These are phyloP conservation scores for Agonopterix heracliana DNA, from an alignment of 2,888 invertebrate species.

Conservation along the genomic window DNA sequence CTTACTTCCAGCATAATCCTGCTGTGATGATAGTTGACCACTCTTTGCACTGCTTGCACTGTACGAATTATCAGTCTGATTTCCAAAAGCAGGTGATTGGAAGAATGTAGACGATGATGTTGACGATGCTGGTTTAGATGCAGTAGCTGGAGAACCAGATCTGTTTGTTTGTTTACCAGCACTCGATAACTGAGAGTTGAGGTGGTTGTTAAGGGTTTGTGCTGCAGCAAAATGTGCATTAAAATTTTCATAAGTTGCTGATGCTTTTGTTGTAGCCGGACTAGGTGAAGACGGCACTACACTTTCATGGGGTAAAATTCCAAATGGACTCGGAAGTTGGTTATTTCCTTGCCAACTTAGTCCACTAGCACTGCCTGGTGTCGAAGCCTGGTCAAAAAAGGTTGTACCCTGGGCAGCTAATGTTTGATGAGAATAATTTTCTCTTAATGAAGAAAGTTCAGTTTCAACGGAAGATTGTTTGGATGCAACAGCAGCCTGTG, in stretches of 20 bases:
- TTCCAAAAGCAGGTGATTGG: conserved; percentile 78
- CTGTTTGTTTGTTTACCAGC: conserved; percentile 74
- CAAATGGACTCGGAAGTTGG: conserved; percentile 83
- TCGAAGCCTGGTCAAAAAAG: conserved; percentile 81
- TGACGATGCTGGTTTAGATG: conserved; percentile 69
- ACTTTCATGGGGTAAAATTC: conserved; percentile 86
- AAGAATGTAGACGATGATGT: conserved; percentile 78
- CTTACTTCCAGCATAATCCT: conserved; percentile 77
- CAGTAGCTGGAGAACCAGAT: conserved; percentile 73
- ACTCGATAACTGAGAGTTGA: conserved; percentile 79
- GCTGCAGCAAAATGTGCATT: conserved; percentile 82
- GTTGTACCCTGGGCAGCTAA: conserved; percentile 75
- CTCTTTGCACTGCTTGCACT: conserved; percentile 73
- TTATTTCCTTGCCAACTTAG: conserved; percentile 85
- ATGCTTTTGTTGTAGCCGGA: conserved; percentile 76
- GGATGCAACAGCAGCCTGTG: conserved; percentile 73
- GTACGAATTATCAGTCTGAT: conserved; percentile 76
- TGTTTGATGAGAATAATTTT: conserved; percentile 78
- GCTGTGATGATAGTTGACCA: conserved; percentile 71
- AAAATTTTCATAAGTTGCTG: conserved; percentile 80
- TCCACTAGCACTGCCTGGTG: conserved; percentile 64
- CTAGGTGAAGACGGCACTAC: conserved; percentile 81
- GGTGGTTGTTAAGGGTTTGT: conserved; percentile 78
- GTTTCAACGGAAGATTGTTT: conserved; percentile 75
- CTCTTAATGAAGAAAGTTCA: conserved; percentile 74